These are phyloP conservation scores for Pterobdella sp. DNA, from an alignment of 2,888 invertebrate genomes.

Conservation along the genomic window DNA sequence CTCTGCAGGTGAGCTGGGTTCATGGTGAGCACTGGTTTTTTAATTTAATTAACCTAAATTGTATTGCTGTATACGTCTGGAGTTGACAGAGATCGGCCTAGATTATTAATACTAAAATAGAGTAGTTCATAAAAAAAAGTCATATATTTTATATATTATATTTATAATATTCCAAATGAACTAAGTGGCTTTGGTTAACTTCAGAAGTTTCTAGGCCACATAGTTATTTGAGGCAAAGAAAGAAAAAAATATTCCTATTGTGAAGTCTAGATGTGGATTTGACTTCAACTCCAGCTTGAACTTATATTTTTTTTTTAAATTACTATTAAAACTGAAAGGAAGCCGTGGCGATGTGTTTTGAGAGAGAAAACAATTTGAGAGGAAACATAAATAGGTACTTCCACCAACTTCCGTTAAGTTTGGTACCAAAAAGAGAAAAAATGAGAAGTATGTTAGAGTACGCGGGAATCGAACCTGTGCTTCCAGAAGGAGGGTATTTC, in stretches of 20 bases:
- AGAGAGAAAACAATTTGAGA: slow-evolving; percentile 68
- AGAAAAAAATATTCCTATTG: background rate
- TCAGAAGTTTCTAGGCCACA: too few relatives aligned
- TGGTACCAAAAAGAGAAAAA: slow-evolving; percentile 55
- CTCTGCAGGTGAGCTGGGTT: slow-evolving; percentile 59
- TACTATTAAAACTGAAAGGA: slow-evolving; percentile 57
- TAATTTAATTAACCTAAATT: too few relatives aligned
- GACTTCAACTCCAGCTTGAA: background rate
- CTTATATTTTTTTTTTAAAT: background rate
- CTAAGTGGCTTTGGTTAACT: too few relatives aligned
- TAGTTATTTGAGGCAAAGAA: too few relatives aligned
- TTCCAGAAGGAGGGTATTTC: slow-evolving; percentile 95
- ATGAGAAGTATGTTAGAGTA: slow-evolving; percentile 53
- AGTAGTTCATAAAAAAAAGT: too few relatives aligned
- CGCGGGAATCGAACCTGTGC: slow-evolving; percentile 77
- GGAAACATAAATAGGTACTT: slow-evolving; percentile 71
- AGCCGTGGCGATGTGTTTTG: slow-evolving; percentile 80
- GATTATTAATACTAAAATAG: too few relatives aligned
- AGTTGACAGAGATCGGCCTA: too few relatives aligned
- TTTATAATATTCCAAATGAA: too few relatives aligned
- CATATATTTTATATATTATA: too few relatives aligned
- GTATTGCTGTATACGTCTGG: too few relatives aligned
- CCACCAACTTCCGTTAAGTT: slow-evolving; percentile 64
- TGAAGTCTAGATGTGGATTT: background rate
- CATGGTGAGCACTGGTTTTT: too few relatives aligned